Base-by-base conservation (phyloP, 2,113 vertebrate species). In the Rhizomys pruinosus region DNA sequence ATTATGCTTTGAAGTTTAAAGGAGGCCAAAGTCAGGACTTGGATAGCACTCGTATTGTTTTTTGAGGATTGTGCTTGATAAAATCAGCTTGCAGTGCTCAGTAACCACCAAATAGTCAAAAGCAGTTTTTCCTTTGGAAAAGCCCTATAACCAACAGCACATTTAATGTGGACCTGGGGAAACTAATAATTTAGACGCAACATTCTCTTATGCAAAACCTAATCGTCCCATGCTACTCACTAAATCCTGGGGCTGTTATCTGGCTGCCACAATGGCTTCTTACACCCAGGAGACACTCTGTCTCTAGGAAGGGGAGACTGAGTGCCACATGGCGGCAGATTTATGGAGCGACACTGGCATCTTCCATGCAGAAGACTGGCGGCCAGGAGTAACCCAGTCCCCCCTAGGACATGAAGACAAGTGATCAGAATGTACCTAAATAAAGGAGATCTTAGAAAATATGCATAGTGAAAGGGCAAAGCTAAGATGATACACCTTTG, bases 261-360 rank as follows among this genome's bases (percentile, higher is more conserved):
- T 97, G 97, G 97, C 97, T 96, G 96, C 68, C 63, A 96, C 93
- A 91, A 97, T 92, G 55, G 29, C 88, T n/a, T 87, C 94, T 97
- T 96, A 97, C 96, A 96, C 96, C 97, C 97, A 97, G 95, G 71
- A 96, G 92, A 94, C 89, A 74, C 68, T 94, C 93, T 93, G 94
- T 96, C 95, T 96, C 95, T 92, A 93, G 93, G 79, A 97, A 97
- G 96, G 79, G 78, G 42, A 93, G 89, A 86, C 44, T 27, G 87
- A 72, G 72, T 93, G 96, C 89, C 96, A 97, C 86, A 84, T 0
- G 76, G 79, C 94, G 92, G 96, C 92, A 97, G 96, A 97, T 97
- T 97, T 97, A 97, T 97, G 87, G 93, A 91, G 66, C 68, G 66
- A 89, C 44, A 64, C 37, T 97, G 96, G 94, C 94, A 92, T 84